Percentiles rank a stretch among this genome's conserved stretches.
phyloP scores from a whole-genome alignment of 2,113 vertebrate species.

The Chamaetylas fuelleborni region DNA sequence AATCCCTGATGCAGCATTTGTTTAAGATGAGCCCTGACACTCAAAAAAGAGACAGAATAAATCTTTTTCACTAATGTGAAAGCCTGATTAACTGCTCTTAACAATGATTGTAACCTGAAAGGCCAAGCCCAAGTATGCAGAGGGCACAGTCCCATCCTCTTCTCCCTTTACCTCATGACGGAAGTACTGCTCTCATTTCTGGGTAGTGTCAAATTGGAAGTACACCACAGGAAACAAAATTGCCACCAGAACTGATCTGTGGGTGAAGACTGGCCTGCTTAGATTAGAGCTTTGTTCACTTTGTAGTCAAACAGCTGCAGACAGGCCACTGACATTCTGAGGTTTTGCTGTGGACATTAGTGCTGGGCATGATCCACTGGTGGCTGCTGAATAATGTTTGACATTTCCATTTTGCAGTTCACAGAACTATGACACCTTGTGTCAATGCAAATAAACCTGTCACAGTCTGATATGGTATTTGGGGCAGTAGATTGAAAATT shows the following conservation, averaged over 20 bases:
- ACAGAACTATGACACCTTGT: constrained; percentile 9
- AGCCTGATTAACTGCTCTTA: neutral
- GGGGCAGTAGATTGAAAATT: constrained; percentile 54
- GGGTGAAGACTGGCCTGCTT: neutral
- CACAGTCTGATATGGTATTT: constrained; percentile 32
- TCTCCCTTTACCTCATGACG: neutral
- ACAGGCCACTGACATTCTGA: neutral
- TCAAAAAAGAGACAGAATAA: neutral
- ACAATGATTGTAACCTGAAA: neutral
- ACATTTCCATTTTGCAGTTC: constrained; percentile 24
- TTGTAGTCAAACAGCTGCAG: neutral
- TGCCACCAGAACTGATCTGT: neutral
- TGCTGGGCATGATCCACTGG: neutral
- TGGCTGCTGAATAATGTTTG: neutral
- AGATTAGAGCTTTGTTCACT: neutral
- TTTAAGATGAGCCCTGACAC: neutral
- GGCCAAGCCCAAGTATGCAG: neutral
- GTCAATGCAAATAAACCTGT: constrained; percentile 53
- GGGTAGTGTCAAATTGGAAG: neutral
- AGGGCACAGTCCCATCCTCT: neutral
- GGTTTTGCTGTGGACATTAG: neutral
- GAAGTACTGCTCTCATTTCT: neutral
- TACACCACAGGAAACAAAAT: neutral
- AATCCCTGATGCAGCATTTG: neutral
- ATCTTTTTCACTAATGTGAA: neutral